A percentile compares a stretch with the other conserved stretches of the same genome.
These are phyloP conservation scores for Melanaphis sacchari DNA, from an alignment of 1,140 invertebrate genomes.

Conservation along the genomic window DNA sequence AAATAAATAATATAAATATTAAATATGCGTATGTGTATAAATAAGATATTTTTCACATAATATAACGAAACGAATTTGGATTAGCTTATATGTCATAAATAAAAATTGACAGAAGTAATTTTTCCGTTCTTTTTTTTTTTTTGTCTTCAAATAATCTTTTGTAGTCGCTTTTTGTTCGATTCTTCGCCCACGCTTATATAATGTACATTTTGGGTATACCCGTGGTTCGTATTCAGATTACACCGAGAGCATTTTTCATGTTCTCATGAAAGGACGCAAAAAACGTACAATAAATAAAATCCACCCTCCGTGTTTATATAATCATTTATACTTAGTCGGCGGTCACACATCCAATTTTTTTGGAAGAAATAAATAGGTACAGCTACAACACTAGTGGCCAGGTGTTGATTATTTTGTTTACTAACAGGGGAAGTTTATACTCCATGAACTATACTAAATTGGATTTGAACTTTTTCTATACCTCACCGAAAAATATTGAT, in stretches of 20 bases:
- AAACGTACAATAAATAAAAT: neutral
- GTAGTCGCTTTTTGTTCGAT: neutral
- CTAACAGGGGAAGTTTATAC: neutral
- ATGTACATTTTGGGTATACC: neutral
- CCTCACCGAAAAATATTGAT: neutral
- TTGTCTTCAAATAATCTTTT: neutral
- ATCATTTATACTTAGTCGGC: neutral
- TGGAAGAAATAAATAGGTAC: conserved; percentile 30
- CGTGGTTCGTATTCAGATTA: neutral
- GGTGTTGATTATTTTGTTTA: neutral
- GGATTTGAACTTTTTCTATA: neutral
- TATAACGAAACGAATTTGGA: neutral
- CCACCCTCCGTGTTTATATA: neutral
- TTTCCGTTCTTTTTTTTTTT: neutral
- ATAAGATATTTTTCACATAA: neutral
- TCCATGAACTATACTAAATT: neutral
- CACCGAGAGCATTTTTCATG: neutral
- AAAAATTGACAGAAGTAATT: neutral
- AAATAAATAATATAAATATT: neutral
- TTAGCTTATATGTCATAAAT: neutral
- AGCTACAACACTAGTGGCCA: neutral
- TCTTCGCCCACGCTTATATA: neutral
- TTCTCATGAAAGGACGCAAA: neutral
- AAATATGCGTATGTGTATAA: neutral
- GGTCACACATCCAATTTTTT: conserved; percentile 18